Base-by-base conservation (phyloP, 2,113 vertebrate genomes). In the Motacilla alba region DNA sequence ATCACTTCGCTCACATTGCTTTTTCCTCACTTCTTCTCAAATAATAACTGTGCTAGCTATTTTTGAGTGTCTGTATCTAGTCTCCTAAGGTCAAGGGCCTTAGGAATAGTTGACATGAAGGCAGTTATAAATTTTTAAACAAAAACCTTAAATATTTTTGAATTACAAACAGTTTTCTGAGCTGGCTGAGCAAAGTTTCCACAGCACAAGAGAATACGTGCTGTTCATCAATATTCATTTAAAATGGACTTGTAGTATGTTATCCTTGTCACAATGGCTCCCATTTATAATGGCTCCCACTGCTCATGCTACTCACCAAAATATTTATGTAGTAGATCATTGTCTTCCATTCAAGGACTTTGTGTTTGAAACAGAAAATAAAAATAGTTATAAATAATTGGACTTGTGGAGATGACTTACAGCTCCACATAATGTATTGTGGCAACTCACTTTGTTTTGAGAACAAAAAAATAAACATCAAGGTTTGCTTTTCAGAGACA, bases 291-390 rank as follows among this genome's bases (percentile, higher is more conserved):
- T 55, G 53, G 53, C 91, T 90, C 83, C 46, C 17, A 31, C 27
- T 76, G 30, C 75, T 91, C 78, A 59, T 53, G 37, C 21, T 73
- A 76, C n/a, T 31, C 67, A 76, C 59, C 63, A 69, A 91, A 93
- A 95, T 89, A 80, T 93, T 93, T 84, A 39, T 58, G 37, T 70
- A 87, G 53, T 93, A 91, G 75, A 94, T 85, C 80, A 90, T 86
- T 92, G 63, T 87, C 87, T 92, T 91, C 83, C 22, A 91, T 82
- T 82, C 89, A 96, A 94, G 89, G 67, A 94, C 89, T 89, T 94
- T 31, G 35, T 27, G 55, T 90, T 73, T 72, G 44, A 82, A 91
- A 89, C 9, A 74, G 30, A 91, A 84, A 85, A 95, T 79, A 93
- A 93, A 88, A 91, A 66, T 53, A 87, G 41, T 66, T 91, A 76